Evolutionary conservation across 1,140 invertebrate species (phyloP).

Genomic region (Drosophila parabipectinata): DNA sequence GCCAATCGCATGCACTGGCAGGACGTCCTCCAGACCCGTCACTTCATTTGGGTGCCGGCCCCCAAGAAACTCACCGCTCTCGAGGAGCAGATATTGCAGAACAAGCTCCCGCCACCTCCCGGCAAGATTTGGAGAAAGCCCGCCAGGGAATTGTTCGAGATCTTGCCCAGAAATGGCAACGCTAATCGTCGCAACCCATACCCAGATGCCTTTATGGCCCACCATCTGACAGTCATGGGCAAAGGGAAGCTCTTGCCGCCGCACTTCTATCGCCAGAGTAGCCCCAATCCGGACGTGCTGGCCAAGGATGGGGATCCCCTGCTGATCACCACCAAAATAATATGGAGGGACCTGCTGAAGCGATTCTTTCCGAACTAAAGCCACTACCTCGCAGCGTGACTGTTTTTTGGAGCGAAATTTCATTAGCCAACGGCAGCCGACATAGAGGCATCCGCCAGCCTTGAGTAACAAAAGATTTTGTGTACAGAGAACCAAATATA

Average conservation of each 20-base stretch:
- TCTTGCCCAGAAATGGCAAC: no score
- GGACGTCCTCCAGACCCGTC: conserved; percentile 50
- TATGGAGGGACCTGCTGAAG: neutral
- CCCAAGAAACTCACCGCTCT: neutral
- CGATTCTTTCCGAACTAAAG: neutral
- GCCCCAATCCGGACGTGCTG: conserved; percentile 33
- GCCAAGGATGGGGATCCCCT: conserved; percentile 46
- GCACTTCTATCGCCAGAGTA: conserved; percentile 41
- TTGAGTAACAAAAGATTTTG: neutral
- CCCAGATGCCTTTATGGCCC: no score
- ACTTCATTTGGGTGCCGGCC: conserved; percentile 47
- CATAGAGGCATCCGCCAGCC: neutral
- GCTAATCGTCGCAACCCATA: no score
- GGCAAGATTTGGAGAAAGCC: neutral
- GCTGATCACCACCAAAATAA: conserved; percentile 45
- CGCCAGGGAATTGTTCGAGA: no score
- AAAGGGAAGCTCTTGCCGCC: conserved; percentile 8
- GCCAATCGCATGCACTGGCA: conserved; percentile 57
- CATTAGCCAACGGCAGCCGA: conserved; percentile 1
- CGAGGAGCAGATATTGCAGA: neutral
- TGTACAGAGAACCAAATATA: neutral
- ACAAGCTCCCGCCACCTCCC: neutral
- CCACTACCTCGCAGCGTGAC: neutral
- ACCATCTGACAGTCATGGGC: neutral
- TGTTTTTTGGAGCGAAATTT: neutral